phyloP scores from a whole-genome alignment of 2,113 vertebrate genomes.

The Noturus placidus region DNA sequence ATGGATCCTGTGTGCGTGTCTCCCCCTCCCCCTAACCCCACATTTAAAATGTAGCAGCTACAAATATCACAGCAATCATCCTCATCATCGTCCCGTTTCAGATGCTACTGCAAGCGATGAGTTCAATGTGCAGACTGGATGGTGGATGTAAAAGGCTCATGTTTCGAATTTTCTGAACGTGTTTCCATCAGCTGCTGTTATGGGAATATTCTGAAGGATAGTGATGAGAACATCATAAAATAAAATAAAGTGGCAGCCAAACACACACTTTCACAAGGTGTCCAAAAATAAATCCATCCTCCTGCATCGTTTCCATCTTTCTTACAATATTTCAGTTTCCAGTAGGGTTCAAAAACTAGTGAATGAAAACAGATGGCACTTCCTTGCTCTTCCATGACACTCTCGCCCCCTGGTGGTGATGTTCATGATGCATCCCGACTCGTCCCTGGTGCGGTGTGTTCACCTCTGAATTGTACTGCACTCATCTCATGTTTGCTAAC shows the following conservation, averaged over 20 bases:
- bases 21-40: neutral
- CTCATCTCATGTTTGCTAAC: constrained; percentile 42
- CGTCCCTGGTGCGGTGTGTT: constrained; percentile 1
- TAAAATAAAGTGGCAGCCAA: neutral
- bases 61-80: constrained; percentile 46
- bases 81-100: constrained; percentile 60
- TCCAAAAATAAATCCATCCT: neutral
- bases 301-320: neutral
- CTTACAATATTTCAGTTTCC: neutral
- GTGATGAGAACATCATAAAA: neutral
- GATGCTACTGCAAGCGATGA: constrained; percentile 12
- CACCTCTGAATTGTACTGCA: neutral
- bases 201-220: neutral
- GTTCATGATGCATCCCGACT: neutral
- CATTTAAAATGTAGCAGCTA: constrained; percentile 30
- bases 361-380: neutral
- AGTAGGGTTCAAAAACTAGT: neutral
- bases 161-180: no score
- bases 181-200: neutral
- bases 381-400: neutral
- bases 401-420: constrained; percentile 32
- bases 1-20: constrained; percentile 6
- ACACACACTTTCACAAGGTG: neutral
- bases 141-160: neutral
- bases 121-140: neutral